These are phyloP conservation scores for Choloepus didactylus DNA, from an alignment of 2,797 vertebrate genomes.

Conservation along the genomic window DNA sequence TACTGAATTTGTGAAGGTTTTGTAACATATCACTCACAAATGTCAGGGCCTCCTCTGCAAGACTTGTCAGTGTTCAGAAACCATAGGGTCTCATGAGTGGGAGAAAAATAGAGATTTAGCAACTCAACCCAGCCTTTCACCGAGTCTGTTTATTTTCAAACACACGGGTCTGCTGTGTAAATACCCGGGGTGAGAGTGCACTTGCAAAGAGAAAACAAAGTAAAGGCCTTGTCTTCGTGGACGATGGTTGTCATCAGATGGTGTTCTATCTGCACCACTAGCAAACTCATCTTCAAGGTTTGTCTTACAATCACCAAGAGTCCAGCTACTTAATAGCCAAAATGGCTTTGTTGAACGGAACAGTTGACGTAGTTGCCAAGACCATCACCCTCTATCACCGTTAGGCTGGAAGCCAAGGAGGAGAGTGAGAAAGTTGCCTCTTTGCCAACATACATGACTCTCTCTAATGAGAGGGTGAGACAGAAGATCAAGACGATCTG, in stretches of 20 bases:
- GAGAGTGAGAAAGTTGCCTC: neutral
- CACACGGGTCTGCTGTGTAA: neutral
- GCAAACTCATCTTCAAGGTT: neutral
- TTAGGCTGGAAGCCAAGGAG: neutral
- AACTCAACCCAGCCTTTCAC: neutral
- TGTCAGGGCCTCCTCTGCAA: neutral
- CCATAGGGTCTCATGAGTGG: neutral
- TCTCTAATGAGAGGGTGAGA: neutral
- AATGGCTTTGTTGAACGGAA: neutral
- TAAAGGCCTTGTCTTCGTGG: neutral
- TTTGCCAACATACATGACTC: neutral
- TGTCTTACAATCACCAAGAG: neutral
- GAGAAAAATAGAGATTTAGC: neutral
- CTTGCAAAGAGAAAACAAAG: neutral
- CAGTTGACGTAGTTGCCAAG: too few species aligned
- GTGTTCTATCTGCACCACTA: neutral
- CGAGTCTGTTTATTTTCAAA: neutral
- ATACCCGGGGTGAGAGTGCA: neutral
- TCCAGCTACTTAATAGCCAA: neutral
- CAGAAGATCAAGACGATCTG: neutral
- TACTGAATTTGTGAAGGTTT: neutral
- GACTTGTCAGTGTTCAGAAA: neutral
- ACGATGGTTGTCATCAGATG: neutral
- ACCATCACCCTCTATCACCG: fast-evolving
- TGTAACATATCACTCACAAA: neutral